Base-by-base conservation (phyloP, 2,797 vertebrate species). In the Pipistrellus kuhlii region DNA sequence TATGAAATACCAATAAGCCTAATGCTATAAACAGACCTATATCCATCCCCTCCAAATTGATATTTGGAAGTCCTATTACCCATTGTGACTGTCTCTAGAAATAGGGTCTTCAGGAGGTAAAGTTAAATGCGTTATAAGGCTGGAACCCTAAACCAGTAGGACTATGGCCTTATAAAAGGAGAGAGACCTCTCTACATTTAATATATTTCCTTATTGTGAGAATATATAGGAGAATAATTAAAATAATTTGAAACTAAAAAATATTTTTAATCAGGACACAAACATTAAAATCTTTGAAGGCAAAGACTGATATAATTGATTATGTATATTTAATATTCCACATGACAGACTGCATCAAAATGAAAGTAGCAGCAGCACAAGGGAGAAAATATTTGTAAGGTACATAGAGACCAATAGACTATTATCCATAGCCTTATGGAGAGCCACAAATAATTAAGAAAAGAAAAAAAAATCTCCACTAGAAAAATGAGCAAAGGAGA, bases 171-270 rank as follows among this genome's bases (percentile, higher is more conserved):
- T 48, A 48, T 94, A 64, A 35, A 62, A 82, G 62, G 57, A 75
- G 35, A 15, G 32, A 82, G 11, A n/a, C n/a, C 17, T 68, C 32
- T 78, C 18, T 62, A 46, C 38, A 20, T n/a, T 62, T 68, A 73
- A 73, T 64, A 38, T 23, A 81, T 81, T 68, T 57, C 15, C 46
- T 85, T 75, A 80, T 57, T 80, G 35, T 38, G 38, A 81, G 38
- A 81, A 25, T 14, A n/a, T 38, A 32, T 35, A 32, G 64, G 41
- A 62, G 53, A 51, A 69, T 38, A 48, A 7, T 57, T 93, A 57
- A 93, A 84, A 59, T 94, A 73, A 41, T 38, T 57, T 57, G 25
- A 11, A 81, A 90, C 85, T 57, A 25, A 87, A 72, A 51, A 51
- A 15, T 44, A 23, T 76, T 88, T 89, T 73, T 78, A 86, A 53